Percentiles rank a stretch among this genome's conserved stretches.
Conservation (phyloP, 2,797 vertebrate species). For the Vespertilio murinus region DNA sequence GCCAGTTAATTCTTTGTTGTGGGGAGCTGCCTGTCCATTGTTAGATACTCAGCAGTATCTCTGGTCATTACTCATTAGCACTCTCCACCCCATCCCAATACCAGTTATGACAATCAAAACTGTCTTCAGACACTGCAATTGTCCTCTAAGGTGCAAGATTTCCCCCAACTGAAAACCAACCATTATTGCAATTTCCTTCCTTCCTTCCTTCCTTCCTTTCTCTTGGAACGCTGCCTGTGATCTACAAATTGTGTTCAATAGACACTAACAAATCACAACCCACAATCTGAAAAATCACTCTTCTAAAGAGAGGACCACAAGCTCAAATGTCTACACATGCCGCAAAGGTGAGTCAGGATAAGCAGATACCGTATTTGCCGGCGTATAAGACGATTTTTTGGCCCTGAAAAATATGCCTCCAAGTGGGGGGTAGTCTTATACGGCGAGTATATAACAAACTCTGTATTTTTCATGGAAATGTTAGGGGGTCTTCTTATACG, state of each 20-base stretch:
- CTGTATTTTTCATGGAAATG: too few species aligned
- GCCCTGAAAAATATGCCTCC: too few species aligned
- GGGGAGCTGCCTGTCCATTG: background rate
- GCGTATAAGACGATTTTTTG: too few species aligned
- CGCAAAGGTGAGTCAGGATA: background rate
- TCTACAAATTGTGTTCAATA: background rate
- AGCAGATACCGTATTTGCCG: too few species aligned
- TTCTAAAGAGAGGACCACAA: slow-evolving; percentile 44
- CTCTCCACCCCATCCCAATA: background rate
- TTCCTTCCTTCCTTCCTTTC: background rate
- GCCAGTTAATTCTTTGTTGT: background rate
- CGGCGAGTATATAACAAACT: too few species aligned
- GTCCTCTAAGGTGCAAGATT: background rate
- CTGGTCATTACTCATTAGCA: background rate
- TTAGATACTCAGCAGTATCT: background rate
- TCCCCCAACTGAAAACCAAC: background rate
- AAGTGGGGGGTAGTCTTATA: too few species aligned
- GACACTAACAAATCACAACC: background rate
- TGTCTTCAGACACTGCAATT: background rate
- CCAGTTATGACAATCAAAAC: background rate
- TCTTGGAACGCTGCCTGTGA: background rate
- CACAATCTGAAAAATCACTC: background rate
- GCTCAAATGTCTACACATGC: background rate
- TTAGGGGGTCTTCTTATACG: too few species aligned
- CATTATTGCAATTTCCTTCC: background rate